phyloP scores from a whole-genome alignment of 2,113 vertebrate genomes.

The Thermophis baileyi region DNA sequence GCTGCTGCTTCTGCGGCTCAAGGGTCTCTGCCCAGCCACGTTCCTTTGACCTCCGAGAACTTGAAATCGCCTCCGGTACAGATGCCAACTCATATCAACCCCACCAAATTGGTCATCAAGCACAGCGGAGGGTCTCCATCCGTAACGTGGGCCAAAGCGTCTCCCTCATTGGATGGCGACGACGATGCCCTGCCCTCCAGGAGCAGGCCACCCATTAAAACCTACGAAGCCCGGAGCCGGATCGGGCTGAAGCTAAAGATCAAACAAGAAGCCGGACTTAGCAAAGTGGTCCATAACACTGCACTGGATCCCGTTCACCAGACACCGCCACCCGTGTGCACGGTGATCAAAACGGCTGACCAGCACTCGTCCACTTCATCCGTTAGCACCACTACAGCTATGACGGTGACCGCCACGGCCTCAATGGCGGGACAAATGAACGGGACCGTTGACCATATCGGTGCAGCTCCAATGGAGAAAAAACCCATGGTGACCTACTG shows the following conservation, averaged over 20 bases:
- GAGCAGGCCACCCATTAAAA: conserved; percentile 89
- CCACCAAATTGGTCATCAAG: conserved; percentile 90
- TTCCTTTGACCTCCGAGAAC: conserved; percentile 18
- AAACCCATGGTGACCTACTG: conserved; percentile 71
- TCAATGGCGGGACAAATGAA: conserved; percentile 76
- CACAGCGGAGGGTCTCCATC: conserved; percentile 82
- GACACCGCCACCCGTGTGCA: conserved; percentile 11
- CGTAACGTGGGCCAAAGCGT: conserved; percentile 85
- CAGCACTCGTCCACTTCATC: conserved; percentile 36
- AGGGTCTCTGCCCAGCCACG: conserved; percentile 10
- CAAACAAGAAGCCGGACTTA: conserved; percentile 90
- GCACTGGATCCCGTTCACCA: conserved; percentile 88
- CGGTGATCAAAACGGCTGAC: conserved; percentile 37
- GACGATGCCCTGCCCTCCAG: conserved; percentile 83
- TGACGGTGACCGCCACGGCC: conserved; percentile 19
- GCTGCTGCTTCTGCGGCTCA: conserved; percentile 39
- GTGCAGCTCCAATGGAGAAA: conserved; percentile 57
- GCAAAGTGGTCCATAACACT: conserved; percentile 93
- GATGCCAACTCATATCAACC: conserved; percentile 59
- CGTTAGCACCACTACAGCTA: conserved; percentile 45
- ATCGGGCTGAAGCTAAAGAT: conserved; percentile 93
- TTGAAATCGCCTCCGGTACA: neutral
- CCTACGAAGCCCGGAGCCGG: conserved; percentile 88
- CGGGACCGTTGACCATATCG: conserved; percentile 78
- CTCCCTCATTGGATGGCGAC: conserved; percentile 68